These are phyloP conservation scores for Chelon labrosus DNA, from an alignment of 2,797 vertebrate genomes.

Conservation along the genomic window DNA sequence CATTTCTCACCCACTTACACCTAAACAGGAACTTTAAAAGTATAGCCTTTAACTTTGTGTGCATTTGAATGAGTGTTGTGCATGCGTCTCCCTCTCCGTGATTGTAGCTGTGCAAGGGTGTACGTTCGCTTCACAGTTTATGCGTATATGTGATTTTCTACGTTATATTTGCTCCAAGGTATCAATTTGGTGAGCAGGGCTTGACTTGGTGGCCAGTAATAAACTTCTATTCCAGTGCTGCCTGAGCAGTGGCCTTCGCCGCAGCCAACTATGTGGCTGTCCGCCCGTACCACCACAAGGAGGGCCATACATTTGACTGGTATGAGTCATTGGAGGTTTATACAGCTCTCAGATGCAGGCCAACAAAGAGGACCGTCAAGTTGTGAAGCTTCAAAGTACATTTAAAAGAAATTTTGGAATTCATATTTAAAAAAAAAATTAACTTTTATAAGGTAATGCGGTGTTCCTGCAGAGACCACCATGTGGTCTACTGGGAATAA, in stretches of 20 bases:
- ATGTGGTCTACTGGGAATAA: no score
- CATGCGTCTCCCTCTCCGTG: conserved; percentile 13
- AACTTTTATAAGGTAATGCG: neutral
- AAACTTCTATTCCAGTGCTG: conserved; percentile 81
- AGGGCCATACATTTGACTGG: conserved; percentile 62
- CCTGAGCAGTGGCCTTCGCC: conserved; percentile 67
- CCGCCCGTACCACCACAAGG: conserved; percentile 64
- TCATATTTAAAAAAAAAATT: neutral
- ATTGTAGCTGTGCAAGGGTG: conserved; percentile 56
- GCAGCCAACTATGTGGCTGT: conserved; percentile 74
- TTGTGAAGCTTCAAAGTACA: conserved; percentile 35
- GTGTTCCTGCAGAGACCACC: neutral
- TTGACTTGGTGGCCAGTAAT: conserved; percentile 81
- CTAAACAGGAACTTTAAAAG: conserved; percentile 78
- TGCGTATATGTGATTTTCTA: conserved; percentile 79
- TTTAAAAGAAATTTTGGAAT: conserved; percentile 1
- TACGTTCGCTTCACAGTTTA: conserved; percentile 71
- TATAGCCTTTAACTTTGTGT: conserved; percentile 62
- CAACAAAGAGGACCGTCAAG: conserved; percentile 29
- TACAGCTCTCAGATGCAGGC: conserved; percentile 37
- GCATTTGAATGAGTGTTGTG: conserved; percentile 17
- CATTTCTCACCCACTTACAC: conserved; percentile 79
- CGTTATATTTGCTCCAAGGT: conserved; percentile 81
- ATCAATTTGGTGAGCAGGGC: conserved; percentile 79
- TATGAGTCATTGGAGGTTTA: conserved; percentile 57